Percentiles rank a stretch among this genome's conserved stretches.
These are phyloP conservation scores for Drosophila melanica DNA, from an alignment of 1,140 invertebrate genomes.

Conservation along the genomic window DNA sequence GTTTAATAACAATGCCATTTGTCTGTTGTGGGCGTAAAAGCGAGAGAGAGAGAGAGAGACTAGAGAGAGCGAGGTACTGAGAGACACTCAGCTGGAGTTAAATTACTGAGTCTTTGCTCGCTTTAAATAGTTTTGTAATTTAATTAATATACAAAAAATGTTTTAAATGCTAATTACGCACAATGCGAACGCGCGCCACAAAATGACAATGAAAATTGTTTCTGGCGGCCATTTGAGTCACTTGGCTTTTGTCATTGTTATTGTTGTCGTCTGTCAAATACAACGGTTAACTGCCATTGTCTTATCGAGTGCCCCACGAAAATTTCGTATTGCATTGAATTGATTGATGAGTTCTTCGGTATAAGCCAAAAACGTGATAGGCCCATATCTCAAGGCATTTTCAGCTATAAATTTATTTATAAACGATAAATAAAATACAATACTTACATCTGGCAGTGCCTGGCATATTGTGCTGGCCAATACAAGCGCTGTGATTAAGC, in stretches of 20 bases:
- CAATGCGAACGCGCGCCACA: conserved; percentile 47
- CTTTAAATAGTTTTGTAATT: conserved; percentile 72
- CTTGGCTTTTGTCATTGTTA: conserved; percentile 23
- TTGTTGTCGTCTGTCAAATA: conserved; percentile 46
- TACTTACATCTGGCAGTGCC: conserved; percentile 83
- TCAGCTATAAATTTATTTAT: not conserved
- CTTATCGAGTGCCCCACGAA: conserved; percentile 52
- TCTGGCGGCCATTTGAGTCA: conserved; percentile 48
- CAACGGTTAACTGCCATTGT: conserved; percentile 59
- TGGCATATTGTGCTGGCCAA: conserved; percentile 77
- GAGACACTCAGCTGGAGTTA: not conserved
- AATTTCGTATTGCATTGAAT: conserved; percentile 60
- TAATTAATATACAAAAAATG: conserved; percentile 77
- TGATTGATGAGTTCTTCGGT: conserved; percentile 72
- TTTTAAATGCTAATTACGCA: conserved; percentile 79
- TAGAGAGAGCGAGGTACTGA: not conserved
- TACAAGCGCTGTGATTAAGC: conserved; percentile 63
- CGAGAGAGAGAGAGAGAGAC: not conserved
- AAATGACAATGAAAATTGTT: conserved; percentile 69
- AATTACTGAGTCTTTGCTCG: conserved; percentile 36
- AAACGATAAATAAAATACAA: not conserved
- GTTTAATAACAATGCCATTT: conserved; percentile 57
- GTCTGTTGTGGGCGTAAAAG: conserved; percentile 27
- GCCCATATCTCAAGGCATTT: conserved; percentile 38
- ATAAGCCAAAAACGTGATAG: conserved; percentile 47